phyloP scores from a whole-genome alignment of 2,888 invertebrate species.

The Stenchaetothrips biformis region DNA sequence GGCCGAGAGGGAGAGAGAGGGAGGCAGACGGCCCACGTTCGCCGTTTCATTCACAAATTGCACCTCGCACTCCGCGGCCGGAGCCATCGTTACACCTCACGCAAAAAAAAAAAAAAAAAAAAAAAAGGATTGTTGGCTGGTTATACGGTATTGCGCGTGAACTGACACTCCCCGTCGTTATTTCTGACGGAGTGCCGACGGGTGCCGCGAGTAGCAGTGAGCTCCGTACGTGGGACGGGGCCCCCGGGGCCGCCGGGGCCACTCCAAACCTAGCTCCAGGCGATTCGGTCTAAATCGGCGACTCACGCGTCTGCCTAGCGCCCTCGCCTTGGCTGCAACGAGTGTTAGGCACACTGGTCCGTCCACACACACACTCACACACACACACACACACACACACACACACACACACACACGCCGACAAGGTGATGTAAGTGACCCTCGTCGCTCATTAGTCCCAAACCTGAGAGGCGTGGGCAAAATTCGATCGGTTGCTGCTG shows the following conservation, averaged over 20 bases:
- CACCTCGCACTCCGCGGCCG: no score
- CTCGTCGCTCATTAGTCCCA: conserved; percentile 17
- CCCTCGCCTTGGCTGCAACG: not conserved
- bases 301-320: not conserved
- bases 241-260: not conserved
- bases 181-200: no score
- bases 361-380: not conserved
- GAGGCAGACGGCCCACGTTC: no score
- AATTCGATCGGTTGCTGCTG: conserved; percentile 2
- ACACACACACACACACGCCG: not conserved
- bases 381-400: not conserved
- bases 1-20: no score
- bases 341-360: not conserved
- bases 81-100: no score
- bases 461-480: conserved; percentile 15
- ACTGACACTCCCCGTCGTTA: no score
- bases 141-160: no score
- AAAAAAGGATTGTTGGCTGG: no score
- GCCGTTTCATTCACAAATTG: no score
- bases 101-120: no score
- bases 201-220: no score
- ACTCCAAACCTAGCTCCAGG: not conserved
- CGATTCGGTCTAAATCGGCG: not conserved
- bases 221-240: not conserved
- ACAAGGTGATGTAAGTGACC: not conserved